A percentile compares a stretch with the other conserved stretches of the same genome.
phyloP scores from a whole-genome alignment of 2,888 invertebrate genomes.

The Agonum fuliginosum region DNA sequence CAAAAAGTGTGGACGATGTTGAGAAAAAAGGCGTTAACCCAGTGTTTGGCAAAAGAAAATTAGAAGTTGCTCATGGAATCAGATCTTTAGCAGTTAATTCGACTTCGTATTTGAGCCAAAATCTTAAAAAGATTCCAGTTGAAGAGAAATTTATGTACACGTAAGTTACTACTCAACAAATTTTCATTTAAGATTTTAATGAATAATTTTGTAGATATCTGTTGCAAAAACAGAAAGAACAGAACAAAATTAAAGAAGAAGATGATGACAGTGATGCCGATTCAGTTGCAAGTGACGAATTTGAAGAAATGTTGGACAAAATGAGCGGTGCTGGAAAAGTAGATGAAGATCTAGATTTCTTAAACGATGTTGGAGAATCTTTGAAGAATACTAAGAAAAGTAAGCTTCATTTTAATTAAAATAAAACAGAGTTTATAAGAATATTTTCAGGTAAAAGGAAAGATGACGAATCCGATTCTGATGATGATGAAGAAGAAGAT shows the following conservation, averaged over 20 bases:
- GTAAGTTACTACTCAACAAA: slow-evolving; percentile 65
- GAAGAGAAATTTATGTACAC: slow-evolving; percentile 90
- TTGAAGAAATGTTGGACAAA: slow-evolving; percentile 80
- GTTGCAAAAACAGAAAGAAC: slow-evolving; percentile 72
- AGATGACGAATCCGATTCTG: slow-evolving; percentile 60
- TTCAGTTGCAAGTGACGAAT: slow-evolving; percentile 87
- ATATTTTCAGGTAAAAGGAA: slow-evolving; percentile 65
- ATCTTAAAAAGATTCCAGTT: slow-evolving; percentile 85
- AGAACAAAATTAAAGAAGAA: slow-evolving; percentile 71
- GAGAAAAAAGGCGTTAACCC: slow-evolving; percentile 78
- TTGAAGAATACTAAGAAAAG: slow-evolving; percentile 63
- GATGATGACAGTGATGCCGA: slow-evolving; percentile 80
- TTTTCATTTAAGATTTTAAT: too few species aligned
- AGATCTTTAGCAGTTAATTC: slow-evolving; percentile 85
- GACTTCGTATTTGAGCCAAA: slow-evolving; percentile 80
- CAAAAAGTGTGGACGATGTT: slow-evolving; percentile 79
- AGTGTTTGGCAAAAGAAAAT: slow-evolving; percentile 79
- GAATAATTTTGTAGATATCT: slow-evolving; percentile 75
- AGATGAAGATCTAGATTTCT: slow-evolving; percentile 78
- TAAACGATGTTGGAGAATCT: slow-evolving; percentile 79
- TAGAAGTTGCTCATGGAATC: slow-evolving; percentile 82
- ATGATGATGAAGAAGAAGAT: slow-evolving; percentile 64
- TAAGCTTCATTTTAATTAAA: not conserved
- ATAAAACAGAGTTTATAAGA: not conserved
- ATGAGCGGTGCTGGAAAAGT: slow-evolving; percentile 73